A percentile compares a stretch with the other conserved stretches of the same genome.
These are phyloP conservation scores for Channa maculata DNA, from an alignment of 2,113 vertebrate species.

Conservation along the genomic window DNA sequence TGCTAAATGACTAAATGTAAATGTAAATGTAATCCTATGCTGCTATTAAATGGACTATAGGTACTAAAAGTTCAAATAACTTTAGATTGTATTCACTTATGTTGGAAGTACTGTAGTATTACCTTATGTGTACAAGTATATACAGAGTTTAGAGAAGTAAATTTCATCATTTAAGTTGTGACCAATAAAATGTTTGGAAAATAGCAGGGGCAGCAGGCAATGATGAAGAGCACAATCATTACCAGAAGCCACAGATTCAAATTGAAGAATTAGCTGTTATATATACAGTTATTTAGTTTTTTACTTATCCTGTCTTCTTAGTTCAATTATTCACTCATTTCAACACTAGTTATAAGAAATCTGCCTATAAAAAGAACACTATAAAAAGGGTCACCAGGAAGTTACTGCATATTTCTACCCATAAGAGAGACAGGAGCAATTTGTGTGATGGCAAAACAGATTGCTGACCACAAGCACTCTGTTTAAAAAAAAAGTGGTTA, in stretches of 20 bases:
- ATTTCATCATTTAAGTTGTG: background rate
- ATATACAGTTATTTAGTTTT: no score
- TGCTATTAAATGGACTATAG: conserved; percentile 2
- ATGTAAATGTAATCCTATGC: conserved; percentile 14
- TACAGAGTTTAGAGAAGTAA: background rate
- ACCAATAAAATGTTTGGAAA: background rate
- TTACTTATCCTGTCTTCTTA: no score
- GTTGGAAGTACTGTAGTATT: no score
- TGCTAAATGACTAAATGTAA: no score
- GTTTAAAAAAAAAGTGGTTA: background rate
- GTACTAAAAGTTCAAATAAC: conserved; percentile 33
- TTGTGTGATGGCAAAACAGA: background rate
- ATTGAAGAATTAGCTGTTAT: background rate
- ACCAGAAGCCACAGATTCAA: background rate
- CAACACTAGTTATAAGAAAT: no score
- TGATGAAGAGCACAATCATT: background rate
- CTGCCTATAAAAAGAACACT: background rate
- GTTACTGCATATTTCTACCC: background rate
- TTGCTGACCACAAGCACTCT: background rate
- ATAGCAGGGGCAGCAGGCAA: background rate
- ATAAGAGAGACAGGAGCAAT: background rate
- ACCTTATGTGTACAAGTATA: background rate
- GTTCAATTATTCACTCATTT: no score
- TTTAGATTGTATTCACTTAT: conserved; percentile 2
- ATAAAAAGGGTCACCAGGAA: background rate